Evolutionary conservation across 2,113 vertebrate genomes (phyloP), one percentile per base, ranked within the genome.

Genomic region (Pygoscelis adeliae): DNA sequence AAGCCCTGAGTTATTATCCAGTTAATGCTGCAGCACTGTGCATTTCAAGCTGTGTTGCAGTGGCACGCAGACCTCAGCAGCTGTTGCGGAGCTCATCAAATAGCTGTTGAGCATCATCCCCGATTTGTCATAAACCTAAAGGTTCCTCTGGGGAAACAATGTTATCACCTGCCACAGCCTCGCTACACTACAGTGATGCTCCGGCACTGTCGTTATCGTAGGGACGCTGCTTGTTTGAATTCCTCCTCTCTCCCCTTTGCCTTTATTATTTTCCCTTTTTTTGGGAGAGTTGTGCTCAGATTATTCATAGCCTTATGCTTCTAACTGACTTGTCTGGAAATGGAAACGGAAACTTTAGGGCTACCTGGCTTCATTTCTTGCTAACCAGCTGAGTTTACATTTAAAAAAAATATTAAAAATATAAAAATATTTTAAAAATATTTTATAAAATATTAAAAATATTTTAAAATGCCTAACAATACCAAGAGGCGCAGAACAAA

Each of bases 11-110:
- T 93, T 95, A 97, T 94, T 96, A 95, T 87, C 85, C 83, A 72
- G 88, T 94, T 96, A 97, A 83, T 96, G 94, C 92, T 49, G 67
- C 6, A 12, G 90, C 87, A 53, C 70, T 83, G 74, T 94, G 90
- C 74, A 18, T 76, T 97, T 97, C 97, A 96, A 97, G 97, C 95
- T 97, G 97, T 88, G 97, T 66, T 93, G 92, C 97, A 93, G 91
- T 93, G 92, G 91, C 91, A 83, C 1, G 4, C 93, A 91, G 95
- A 93, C 97, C 93, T 91, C 90, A 87, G 93, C 97, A 96, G 95
- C 97, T 97, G 96, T 91, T 97, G 89, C 3, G 4, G 81, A 95
- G 89, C 94, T 97, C 97, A 96, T 98, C 91, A 97, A 94, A 96
- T 96, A 87, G 89, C 92, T 94, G 95, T 97, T 96, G 96, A 97